Evolutionary conservation across 2,113 vertebrate genomes (phyloP).

Genomic region (Heterocephalus glaber): DNA sequence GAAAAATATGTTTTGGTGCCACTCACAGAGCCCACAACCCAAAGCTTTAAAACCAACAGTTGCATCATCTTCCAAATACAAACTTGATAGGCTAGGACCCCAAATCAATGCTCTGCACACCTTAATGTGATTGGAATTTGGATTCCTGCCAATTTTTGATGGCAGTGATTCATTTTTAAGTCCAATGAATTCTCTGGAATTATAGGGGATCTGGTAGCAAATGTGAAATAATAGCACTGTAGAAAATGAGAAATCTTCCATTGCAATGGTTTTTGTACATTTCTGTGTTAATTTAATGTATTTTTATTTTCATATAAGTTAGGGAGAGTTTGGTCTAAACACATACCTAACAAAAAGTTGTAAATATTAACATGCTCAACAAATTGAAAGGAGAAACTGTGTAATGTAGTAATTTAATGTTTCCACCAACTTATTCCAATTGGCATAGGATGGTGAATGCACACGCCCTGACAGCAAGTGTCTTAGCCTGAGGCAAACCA

Average conservation of each 20-base stretch:
- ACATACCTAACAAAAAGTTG: not conserved
- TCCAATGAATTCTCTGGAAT: not conserved
- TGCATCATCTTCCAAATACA: not conserved
- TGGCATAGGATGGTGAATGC: not conserved
- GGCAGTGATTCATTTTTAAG: not conserved
- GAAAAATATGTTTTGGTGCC: not conserved
- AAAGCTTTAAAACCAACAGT: not conserved
- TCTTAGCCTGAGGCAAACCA: conserved; percentile 46
- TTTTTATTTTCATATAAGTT: conserved; percentile 17
- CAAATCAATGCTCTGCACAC: not conserved
- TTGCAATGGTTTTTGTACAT: not conserved
- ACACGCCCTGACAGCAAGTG: not conserved
- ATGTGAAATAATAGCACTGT: not conserved
- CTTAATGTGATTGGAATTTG: not conserved
- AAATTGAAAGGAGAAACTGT: not conserved
- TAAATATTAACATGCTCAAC: conserved; percentile 60
- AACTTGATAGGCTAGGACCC: not conserved
- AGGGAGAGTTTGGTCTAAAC: not conserved
- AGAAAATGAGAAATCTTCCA: not conserved
- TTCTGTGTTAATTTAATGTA: not conserved
- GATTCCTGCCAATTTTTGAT: not conserved
- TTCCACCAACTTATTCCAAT: not conserved
- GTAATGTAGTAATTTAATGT: conserved; percentile 6
- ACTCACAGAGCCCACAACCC: not conserved
- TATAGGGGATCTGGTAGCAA: not conserved